Evolutionary conservation across 2,113 vertebrate genomes (phyloP).

Genomic region (Glaucomys volans): DNA sequence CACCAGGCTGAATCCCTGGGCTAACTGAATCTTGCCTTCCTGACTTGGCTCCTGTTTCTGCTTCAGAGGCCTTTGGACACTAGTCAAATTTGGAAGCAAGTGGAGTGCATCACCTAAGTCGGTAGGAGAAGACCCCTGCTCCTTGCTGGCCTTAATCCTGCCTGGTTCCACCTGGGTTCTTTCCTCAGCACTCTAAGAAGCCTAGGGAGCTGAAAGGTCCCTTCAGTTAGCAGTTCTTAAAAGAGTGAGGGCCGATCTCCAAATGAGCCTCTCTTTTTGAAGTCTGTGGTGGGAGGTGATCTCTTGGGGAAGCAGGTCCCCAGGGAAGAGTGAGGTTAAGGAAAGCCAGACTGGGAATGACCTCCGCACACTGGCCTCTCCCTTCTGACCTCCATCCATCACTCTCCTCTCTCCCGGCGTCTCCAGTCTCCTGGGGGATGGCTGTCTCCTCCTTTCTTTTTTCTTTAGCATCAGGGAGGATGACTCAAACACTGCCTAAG

Average conservation of each 20-base stretch:
- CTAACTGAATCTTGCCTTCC: neutral
- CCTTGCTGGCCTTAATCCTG: neutral
- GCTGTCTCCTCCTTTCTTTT: constrained; percentile 79
- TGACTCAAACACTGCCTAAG: constrained; percentile 77
- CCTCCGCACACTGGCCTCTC: constrained; percentile 69
- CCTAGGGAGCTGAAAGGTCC: neutral
- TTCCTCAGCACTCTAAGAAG: neutral
- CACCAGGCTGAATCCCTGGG: neutral
- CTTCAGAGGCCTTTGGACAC: neutral
- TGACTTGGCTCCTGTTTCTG: neutral
- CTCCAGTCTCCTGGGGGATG: constrained; percentile 78
- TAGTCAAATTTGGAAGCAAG: neutral
- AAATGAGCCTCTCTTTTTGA: constrained; percentile 62
- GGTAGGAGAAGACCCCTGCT: neutral
- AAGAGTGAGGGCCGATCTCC: neutral
- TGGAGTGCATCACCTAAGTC: neutral
- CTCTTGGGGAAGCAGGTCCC: constrained; percentile 64
- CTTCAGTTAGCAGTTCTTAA: constrained; percentile 24
- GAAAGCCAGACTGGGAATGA: constrained; percentile 75
- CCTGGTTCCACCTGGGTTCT: neutral
- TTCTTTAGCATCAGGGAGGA: constrained; percentile 71
- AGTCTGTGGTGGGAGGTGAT: constrained; percentile 65
- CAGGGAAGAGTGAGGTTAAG: constrained; percentile 72
- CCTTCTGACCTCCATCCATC: constrained; percentile 80
- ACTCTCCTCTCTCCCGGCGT: constrained; percentile 47